Base-by-base conservation (phyloP, 35 echinoderm and acorn worm genomes). In the Diadema setosum region DNA sequence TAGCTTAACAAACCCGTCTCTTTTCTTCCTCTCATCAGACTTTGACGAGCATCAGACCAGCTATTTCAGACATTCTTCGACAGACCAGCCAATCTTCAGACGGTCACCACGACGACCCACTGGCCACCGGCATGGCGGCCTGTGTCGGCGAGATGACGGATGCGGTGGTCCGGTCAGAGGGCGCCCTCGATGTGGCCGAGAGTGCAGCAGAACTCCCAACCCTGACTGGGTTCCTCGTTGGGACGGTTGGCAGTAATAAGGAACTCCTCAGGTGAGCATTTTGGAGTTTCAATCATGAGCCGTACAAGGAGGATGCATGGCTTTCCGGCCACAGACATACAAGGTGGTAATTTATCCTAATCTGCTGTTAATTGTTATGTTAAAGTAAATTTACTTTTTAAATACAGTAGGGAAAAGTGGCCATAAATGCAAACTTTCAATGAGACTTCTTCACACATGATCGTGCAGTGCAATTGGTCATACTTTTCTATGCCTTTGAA, bases 41-140 rank as follows among this genome's bases (percentile, higher is more conserved):
- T 5, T 40, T 90, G 39, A 48, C 88, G 31, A 73, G 26, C 43
- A 69, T 59, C 58, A 90, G 84, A 45, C 88, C 81, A 65, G 49
- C 58, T 20, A 18, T 90, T 1, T 41, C 80, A 2, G 88, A 83
- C 82, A 81, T 90, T 43, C 55, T 90, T 5, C 81, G 81, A 16
- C 56, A 69, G 39, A 39, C 37, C 37, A 39, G 74, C 21, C 81
- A 59, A 33, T 45, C 39, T 23, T 31, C 61, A 3, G 27, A 65
- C 32, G 36, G 17, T 18, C 46, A 42, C 34, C 80, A 82, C 42
- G 88, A 65, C 24, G 88, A 84, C 16, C 63, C 75, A 5, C 33
- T 90, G n/a, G 59, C 88, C 9, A 65, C 58, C 42, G 41, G 61
- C 41, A 83, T 90, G 80, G 81, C 88, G 34, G 88, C 88, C 2